A percentile compares a stretch with the other conserved stretches of the same genome.
Evolutionary conservation across 2,113 vertebrate genomes (phyloP).

Genomic region (Sus scrofa): DNA sequence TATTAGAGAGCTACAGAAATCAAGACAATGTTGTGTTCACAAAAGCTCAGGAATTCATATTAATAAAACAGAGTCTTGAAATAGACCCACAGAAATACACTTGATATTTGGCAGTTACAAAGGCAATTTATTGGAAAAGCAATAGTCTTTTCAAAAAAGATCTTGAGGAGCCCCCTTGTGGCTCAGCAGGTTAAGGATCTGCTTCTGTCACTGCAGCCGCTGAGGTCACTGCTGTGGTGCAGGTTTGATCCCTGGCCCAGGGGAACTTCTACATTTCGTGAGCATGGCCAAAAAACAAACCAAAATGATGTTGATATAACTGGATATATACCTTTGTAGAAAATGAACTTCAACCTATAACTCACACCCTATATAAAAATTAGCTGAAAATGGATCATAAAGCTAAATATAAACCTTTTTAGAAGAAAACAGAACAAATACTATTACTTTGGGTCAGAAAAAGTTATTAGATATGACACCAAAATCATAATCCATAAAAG

Average conservation of each 20-base stretch:
- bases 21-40: neutral
- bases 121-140: neutral
- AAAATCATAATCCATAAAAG: neutral
- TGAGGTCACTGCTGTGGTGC: too few relatives aligned
- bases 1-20: neutral
- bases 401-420: constrained; percentile 9
- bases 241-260: too few relatives aligned
- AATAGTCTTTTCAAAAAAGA: neutral
- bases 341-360: constrained; percentile 31
- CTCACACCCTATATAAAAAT: neutral
- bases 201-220: too few relatives aligned
- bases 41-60: neutral
- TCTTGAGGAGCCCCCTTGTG: neutral
- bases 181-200: too few relatives aligned
- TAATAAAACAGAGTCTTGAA: neutral
- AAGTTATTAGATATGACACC: neutral
- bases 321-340: neutral
- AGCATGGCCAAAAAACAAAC: too few relatives aligned
- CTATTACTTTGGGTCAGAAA: neutral
- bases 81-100: neutral
- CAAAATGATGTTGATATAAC: neutral
- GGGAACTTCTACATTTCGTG: too few relatives aligned
- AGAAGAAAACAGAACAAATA: neutral
- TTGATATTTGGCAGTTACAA: constrained; percentile 14
- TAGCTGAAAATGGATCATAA: neutral